These are phyloP conservation scores for Tapirus indicus DNA, from an alignment of 2,797 vertebrate species.

Conservation along the genomic window DNA sequence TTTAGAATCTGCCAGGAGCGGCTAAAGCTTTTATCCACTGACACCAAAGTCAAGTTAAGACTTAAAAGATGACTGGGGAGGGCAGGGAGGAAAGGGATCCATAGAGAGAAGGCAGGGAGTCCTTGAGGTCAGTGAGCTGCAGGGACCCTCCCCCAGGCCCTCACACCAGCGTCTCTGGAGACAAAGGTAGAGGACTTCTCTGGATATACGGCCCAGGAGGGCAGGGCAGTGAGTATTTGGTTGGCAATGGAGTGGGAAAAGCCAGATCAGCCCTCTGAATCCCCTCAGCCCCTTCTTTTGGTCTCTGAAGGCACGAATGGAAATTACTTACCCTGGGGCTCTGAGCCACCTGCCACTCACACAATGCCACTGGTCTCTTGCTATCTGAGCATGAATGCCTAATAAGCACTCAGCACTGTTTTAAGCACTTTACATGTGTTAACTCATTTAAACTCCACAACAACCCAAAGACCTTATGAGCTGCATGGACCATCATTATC, in stretches of 20 bases:
- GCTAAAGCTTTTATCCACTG: constrained; percentile 20
- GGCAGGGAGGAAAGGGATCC: background rate
- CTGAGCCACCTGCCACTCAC: background rate
- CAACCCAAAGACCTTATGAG: background rate
- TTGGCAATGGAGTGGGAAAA: background rate
- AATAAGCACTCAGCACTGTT: background rate
- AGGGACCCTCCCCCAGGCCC: background rate
- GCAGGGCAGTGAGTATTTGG: background rate
- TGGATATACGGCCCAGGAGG: background rate
- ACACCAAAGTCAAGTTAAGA: background rate
- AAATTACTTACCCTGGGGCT: background rate
- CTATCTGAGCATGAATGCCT: background rate
- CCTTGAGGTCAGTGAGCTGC: background rate
- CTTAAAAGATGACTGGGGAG: constrained; percentile 8
- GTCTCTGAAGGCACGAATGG: background rate
- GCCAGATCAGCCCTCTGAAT: background rate
- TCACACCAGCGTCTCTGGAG: background rate
- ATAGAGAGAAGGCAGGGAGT: background rate
- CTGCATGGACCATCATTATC: background rate
- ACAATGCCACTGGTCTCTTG: background rate
- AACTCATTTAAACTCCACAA: background rate
- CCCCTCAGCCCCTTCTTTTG: background rate
- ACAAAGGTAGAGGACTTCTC: constrained; percentile 2
- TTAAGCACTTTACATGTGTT: background rate
- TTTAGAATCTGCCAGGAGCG: background rate